A percentile compares a stretch with the other conserved stretches of the same genome.
Conservation (phyloP, 2,888 invertebrate genomes). For the Chironomus riparius region DNA sequence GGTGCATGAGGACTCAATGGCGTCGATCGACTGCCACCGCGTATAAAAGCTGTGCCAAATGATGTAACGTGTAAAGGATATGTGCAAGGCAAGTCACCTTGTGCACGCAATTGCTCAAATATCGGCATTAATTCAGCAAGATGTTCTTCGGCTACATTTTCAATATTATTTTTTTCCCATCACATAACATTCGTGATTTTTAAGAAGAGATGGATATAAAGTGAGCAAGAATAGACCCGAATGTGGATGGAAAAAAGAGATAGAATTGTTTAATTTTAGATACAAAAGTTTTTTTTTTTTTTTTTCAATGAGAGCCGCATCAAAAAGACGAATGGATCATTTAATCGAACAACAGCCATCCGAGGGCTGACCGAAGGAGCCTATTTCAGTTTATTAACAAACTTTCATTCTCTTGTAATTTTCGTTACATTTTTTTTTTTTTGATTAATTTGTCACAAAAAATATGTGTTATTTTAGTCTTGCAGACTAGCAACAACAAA, state of each 20-base stretch:
- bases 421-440: neutral
- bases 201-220: neutral
- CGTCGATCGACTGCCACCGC: constrained; percentile 53
- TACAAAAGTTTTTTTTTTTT: neutral
- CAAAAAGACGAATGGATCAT: constrained; percentile 11
- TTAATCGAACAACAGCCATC: neutral
- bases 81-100: constrained; percentile 83
- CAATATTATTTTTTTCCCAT: neutral
- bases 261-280: neutral
- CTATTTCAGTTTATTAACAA: constrained; percentile 17
- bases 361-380: neutral
- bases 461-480: neutral
- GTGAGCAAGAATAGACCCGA: neutral
- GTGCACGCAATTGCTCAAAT: constrained; percentile 86
- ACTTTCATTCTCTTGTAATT: neutral
- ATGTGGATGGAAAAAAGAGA: neutral
- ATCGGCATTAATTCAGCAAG: constrained; percentile 92
- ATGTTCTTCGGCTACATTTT: constrained; percentile 75
- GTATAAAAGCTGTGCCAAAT: constrained; percentile 55
- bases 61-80: constrained; percentile 79
- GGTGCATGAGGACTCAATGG: constrained; percentile 55
- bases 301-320: neutral
- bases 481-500: neutral
- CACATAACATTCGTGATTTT: neutral
- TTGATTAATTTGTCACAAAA: neutral